Percentiles rank a stretch among this genome's conserved stretches.
These are phyloP conservation scores for Neuroterus valhalla DNA, from an alignment of 1,140 invertebrate genomes.

Conservation along the genomic window DNA sequence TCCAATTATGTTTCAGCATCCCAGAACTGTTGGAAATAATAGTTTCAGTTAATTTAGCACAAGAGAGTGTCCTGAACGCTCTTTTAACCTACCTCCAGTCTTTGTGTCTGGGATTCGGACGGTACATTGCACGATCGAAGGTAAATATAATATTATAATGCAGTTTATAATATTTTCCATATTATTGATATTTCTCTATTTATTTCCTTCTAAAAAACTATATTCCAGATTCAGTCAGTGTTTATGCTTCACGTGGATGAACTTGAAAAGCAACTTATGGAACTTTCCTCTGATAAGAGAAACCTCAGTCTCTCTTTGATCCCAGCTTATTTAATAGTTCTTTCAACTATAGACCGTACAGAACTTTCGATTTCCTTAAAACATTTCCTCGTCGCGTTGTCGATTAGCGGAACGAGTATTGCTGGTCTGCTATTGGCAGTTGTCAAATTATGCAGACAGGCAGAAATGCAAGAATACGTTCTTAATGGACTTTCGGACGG, in stretches of 20 bases:
- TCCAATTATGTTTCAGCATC: slow-evolving; percentile 60
- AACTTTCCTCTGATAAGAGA: slow-evolving; percentile 53
- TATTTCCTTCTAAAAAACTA: slow-evolving; percentile 7
- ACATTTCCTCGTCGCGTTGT: slow-evolving; percentile 65
- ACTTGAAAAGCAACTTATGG: slow-evolving; percentile 61
- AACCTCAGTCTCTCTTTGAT: slow-evolving; percentile 60
- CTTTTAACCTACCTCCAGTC: slow-evolving; percentile 66
- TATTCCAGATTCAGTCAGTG: slow-evolving; percentile 61
- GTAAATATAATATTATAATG: slow-evolving; percentile 47
- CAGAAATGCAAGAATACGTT: slow-evolving; percentile 77
- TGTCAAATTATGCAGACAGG: slow-evolving; percentile 74
- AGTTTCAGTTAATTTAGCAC: slow-evolving; percentile 58
- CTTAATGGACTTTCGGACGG: slow-evolving; percentile 83
- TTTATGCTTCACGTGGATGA: slow-evolving; percentile 60
- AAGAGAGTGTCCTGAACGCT: slow-evolving; percentile 63
- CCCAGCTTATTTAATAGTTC: slow-evolving; percentile 64
- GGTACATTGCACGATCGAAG: slow-evolving; percentile 59
- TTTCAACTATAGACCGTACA: slow-evolving; percentile 61
- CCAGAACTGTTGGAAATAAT: slow-evolving; percentile 67
- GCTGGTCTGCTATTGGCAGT: slow-evolving; percentile 76
- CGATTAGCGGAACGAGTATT: slow-evolving; percentile 71
- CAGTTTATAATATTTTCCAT: neutral
- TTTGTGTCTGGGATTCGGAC: slow-evolving; percentile 66
- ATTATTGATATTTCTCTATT: neutral
- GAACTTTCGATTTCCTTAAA: slow-evolving; percentile 65